phyloP scores from a whole-genome alignment of 2,797 vertebrate species.

The Sebastes glaucus region DNA sequence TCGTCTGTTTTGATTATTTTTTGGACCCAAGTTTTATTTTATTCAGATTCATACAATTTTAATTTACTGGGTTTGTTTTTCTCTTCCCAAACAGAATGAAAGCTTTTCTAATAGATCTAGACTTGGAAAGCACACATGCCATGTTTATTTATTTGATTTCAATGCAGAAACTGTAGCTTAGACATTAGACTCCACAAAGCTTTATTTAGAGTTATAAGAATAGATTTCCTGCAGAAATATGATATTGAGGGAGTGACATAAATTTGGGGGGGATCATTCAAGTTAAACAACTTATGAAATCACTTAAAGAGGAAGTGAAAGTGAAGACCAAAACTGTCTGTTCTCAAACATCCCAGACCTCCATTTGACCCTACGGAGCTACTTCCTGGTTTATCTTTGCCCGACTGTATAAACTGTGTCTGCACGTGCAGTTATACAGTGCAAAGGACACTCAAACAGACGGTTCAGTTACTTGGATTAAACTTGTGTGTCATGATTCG shows the following conservation, averaged over 20 bases:
- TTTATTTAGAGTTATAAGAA: not conserved
- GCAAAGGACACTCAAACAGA: not conserved
- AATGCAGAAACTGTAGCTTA: not conserved
- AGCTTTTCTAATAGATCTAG: not conserved
- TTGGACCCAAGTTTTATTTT: not conserved
- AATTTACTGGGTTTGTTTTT: not conserved
- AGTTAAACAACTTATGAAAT: not conserved
- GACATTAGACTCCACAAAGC: not conserved
- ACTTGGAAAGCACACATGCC: not conserved
- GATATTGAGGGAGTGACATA: not conserved
- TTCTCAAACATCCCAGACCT: not conserved
- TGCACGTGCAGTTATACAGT: not conserved
- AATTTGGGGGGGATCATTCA: not conserved
- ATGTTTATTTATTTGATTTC: not conserved
- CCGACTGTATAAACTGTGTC: not conserved
- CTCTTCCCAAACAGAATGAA: not conserved
- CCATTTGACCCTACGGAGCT: not conserved
- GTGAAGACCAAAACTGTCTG: not conserved
- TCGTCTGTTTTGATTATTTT: not conserved
- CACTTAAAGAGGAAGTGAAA: not conserved
- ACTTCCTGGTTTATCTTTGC: constrained; percentile 10
- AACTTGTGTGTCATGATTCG: not conserved
- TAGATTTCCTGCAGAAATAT: not conserved
- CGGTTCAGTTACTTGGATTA: not conserved
- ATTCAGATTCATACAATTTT: not conserved